Evolutionary conservation across 1,140 invertebrate genomes (phyloP), one percentile per base, ranked within the genome.

Genomic region (Cotesia chilonis): DNA sequence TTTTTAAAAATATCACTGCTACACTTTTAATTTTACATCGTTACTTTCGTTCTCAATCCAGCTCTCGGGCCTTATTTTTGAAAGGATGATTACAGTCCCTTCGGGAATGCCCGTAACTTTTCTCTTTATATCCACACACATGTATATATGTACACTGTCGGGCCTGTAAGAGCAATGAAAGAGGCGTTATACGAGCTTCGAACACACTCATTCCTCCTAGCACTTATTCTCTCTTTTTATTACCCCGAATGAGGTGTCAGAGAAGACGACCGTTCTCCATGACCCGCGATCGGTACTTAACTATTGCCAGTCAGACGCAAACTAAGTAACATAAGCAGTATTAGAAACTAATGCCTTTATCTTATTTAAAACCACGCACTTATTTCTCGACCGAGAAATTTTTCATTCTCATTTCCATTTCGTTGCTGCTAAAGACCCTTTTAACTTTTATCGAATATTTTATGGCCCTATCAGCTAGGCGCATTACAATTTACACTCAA

Each of bases 201-300:
- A 59, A 59, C 20, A 17, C 28, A 28, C 28, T 28, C 28, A 28
- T 28, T 28, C 28, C 28, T 59, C 57, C 20, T 9, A 20, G 14
- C 57, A 59, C 57, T 59, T 36, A 69, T 69, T 61, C 57, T 57
- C 55, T 61, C 68, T 69, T 69, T 69, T 69, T 59, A 69, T 69
- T 69, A 69, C 60, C 68, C 54, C 68, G 68, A 69, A 69, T 36
- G 57, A 60, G 68, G 57, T 69, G 68, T 69, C 68, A 35, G 66
- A 17, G 54, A 55, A 55, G 54, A 55, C 41, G 41, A 47, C 41
- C 6, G 41, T 47, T 47, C 6, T 47, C 41, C 41, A 3, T 47
- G 41, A n/a, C 5, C 47, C 4, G n/a, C 4, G 54, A 47, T 51
- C 17, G 54, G 36, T 20, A 55, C 17, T 12, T 10, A 68, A 54